Evolutionary conservation across 2,113 vertebrate species (phyloP), one percentile per base, ranked within the genome.

Genomic region (Catharus minimus): DNA sequence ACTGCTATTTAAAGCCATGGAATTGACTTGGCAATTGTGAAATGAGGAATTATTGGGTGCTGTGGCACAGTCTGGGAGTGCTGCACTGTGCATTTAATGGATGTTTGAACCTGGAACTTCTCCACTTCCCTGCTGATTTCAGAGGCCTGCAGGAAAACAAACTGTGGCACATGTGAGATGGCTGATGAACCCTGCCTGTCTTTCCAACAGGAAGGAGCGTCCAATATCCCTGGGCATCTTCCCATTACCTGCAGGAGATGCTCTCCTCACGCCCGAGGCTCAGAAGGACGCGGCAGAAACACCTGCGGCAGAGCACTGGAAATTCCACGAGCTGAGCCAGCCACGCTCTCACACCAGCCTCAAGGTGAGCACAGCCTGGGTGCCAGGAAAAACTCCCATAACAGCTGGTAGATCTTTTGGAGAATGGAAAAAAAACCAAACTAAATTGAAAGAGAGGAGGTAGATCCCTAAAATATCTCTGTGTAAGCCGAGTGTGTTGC

Each of bases 161-260:
- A 44, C 4, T 9, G 13, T 56, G 43, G 33, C 43, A 16, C 23
- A 17, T 13, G 17, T 65, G 92, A 65, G 43, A 15, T 64, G 50
- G 19, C 46, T 95, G 67, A 36, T 69, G 52, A 72, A 8, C 19
- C 7, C 3, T 76, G 33, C 93, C 10, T 85, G 16, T 87, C 9
- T 96, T 18, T 75, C 73, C 28, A 92, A 86, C 97, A 99, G 99
- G 98, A 99, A 99, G 96, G 99, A 99, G 67, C 98, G 98, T 24
- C 99, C 99, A 1, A 98, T 99, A 93, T 99, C 99, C 46, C 93
- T 99, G 97, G 99, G 99, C 60, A 97, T 99, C 89, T 99, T 99
- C 95, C 98, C 98, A 0, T 95, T 99, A 53, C 98, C 98, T 75
- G 96, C 98, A 64, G 98, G 97, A 93, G 99, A 99, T 61, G 97